Percentiles rank a stretch among this genome's conserved stretches.
These are phyloP conservation scores for Heliconius eleuchia DNA, from an alignment of 1,140 invertebrate species.

Conservation along the genomic window DNA sequence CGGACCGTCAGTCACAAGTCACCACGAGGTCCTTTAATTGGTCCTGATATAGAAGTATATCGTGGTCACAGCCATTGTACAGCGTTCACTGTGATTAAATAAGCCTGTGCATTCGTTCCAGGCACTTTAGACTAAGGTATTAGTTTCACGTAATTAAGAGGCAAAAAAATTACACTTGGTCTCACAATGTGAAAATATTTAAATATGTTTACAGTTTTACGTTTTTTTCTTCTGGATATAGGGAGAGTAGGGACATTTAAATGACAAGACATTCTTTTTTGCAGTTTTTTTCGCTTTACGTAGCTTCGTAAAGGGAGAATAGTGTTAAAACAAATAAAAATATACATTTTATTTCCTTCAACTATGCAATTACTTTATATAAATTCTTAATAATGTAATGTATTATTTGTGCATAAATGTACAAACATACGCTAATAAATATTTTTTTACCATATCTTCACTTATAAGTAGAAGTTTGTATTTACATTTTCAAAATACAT, in stretches of 20 bases:
- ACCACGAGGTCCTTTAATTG: not conserved
- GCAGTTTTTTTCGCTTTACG: too few relatives aligned
- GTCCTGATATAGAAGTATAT: not conserved
- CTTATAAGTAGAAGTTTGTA: not conserved
- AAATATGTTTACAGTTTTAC: not conserved
- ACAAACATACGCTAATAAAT: not conserved
- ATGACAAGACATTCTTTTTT: too few relatives aligned
- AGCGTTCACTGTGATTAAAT: conserved; percentile 28
- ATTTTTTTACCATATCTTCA: not conserved
- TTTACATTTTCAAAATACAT: too few relatives aligned
- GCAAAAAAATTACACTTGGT: conserved; percentile 13
- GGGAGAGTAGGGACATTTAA: too few relatives aligned
- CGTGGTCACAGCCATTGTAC: conserved; percentile 18
- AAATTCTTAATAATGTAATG: not conserved
- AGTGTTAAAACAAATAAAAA: too few relatives aligned
- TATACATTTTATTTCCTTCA: too few relatives aligned
- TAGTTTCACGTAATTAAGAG: conserved; percentile 38
- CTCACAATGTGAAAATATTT: not conserved
- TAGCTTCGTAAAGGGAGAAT: too few relatives aligned
- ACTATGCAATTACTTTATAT: not conserved
- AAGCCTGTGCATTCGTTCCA: conserved; percentile 32
- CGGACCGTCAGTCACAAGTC: not conserved
- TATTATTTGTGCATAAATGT: not conserved
- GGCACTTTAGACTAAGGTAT: conserved; percentile 34
- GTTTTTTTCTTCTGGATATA: not conserved